Evolutionary conservation across 2,888 invertebrate species (phyloP), one percentile per base, ranked within the genome.

Genomic region (Drosophila quasianomalipes): DNA sequence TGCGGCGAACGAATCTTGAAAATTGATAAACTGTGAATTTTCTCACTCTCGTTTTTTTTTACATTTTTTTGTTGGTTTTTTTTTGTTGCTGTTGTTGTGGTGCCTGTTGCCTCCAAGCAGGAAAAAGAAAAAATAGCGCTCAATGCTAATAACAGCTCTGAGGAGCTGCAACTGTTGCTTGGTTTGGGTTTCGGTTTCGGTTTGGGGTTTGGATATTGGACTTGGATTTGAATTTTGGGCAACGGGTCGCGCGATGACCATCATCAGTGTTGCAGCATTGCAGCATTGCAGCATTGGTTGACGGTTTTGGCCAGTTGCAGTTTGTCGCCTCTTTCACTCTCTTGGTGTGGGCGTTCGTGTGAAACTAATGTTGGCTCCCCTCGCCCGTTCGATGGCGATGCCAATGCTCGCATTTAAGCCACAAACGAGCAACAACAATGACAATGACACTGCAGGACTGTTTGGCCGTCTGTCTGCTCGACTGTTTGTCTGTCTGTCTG

Each of bases 21-120:
- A 86, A 81, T 88, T 85, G 92, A 92, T 92, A 92, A 91, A 81
- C 90, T 87, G 84, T 82, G 82, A 83, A 83, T 91, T 89, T 91
- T 91, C 91, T 90, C 91, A 91, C 91, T 91, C 91, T 90, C 87
- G 76, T 54, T 84, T 85, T 79, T 37, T 37, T 16, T 14, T 35
- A 35, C 14, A 35, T 14, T 35, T 55, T 35, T n/a, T 3, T 19
- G 3, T 49, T 49, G 19, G n/a, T 76, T 81, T 81, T 76, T 30
- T 14, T 7, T 19, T 19, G 3, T 41, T 3, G 1, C 7, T 55
- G 4, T n/a, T 55, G 65, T 68, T 74, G 14, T 14, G 14, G 35
- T 76, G 73, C 61, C 58, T 72, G 70, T 79, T 81, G 79, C 60
- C 49, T 49, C 35, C 30, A 57, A 41, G 51, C 47, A 49, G 49